Evolutionary conservation across 2,888 invertebrate species (phyloP).

Genomic region (Drosophila algonquin): DNA sequence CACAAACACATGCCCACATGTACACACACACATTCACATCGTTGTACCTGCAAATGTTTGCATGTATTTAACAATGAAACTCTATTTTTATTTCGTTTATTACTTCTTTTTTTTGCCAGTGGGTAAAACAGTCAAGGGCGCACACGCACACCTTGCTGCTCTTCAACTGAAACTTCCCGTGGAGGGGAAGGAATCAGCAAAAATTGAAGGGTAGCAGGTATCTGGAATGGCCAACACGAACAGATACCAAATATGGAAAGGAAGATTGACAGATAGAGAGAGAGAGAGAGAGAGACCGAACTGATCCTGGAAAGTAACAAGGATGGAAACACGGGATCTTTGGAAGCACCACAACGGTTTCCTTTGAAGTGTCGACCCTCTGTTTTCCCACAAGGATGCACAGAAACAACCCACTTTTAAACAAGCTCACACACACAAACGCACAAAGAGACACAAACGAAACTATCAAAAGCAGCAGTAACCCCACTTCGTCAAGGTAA

Average conservation of each 20-base stretch:
- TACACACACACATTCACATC: background rate
- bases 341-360: background rate
- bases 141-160: constrained; percentile 6
- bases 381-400: background rate
- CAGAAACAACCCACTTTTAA: background rate
- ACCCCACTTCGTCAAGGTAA: background rate
- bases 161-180: constrained; percentile 36
- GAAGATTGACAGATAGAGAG: background rate
- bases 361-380: background rate
- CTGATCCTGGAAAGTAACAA: background rate
- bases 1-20: background rate
- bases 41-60: constrained; percentile 3
- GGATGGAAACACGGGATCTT: background rate
- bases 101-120: constrained; percentile 16
- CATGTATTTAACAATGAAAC: constrained; percentile 42
- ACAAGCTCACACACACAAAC: background rate
- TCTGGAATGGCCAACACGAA: constrained; percentile 21
- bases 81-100: constrained; percentile 33
- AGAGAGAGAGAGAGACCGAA: background rate
- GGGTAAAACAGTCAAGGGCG: constrained; percentile 37
- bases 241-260: constrained; percentile 44
- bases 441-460: background rate
- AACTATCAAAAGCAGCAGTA: background rate
- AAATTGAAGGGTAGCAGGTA: background rate
- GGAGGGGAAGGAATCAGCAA: constrained; percentile 1